Base-by-base conservation (phyloP, 2,113 vertebrate species). In the Myocastor coypus region DNA sequence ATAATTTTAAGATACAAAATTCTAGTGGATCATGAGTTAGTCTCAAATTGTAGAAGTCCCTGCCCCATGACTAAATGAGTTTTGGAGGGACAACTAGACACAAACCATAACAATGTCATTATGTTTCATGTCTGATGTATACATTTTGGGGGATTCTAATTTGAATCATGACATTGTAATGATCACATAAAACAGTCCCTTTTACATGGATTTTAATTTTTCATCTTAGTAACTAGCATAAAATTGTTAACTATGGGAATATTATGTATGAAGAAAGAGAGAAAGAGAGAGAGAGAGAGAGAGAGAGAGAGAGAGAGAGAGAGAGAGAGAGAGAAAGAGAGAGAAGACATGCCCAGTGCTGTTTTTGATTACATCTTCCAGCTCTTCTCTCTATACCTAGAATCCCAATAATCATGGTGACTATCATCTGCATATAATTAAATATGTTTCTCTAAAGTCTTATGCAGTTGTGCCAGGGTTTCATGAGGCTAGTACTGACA, bases 111-210 rank as follows among this genome's bases (percentile, higher is more conserved):
- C n/a, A 85, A 73, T 40, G 17, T 20, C 1, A 13, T 59, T 93
- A 7, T 66, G 5, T 50, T 40, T 77, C 68, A 78, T 71, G 42
- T 28, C 10, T 40, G 69, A 17, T 85, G n/a, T 40, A 7, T 77
- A n/a, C 22, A 5, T 26, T 24, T 63, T 90, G 57, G 69, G 17
- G 37, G 80, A 42, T 61, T 71, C 5, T 42, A 73, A 86, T 82
- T 83, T 50, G 78, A 78, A 69, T 37, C 13, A 61, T 69, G 3
- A 22, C 19, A 46, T 88, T 92, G 92, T 75, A 83, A 40, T 83
- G 8, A n/a, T 11, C 9, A 1, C 3, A 57, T 40, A 64, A 75
- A 42, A 24, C 0, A 88, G 42, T 26, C 42, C 66, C 32, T 77
- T 71, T 84, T 37, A 78, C 0, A 59, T 64, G 34, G 37, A 12